A percentile compares a stretch with the other conserved stretches of the same genome.
These are phyloP conservation scores for Gryon sp. DNA, from an alignment of 1,140 invertebrate genomes.

Conservation along the genomic window DNA sequence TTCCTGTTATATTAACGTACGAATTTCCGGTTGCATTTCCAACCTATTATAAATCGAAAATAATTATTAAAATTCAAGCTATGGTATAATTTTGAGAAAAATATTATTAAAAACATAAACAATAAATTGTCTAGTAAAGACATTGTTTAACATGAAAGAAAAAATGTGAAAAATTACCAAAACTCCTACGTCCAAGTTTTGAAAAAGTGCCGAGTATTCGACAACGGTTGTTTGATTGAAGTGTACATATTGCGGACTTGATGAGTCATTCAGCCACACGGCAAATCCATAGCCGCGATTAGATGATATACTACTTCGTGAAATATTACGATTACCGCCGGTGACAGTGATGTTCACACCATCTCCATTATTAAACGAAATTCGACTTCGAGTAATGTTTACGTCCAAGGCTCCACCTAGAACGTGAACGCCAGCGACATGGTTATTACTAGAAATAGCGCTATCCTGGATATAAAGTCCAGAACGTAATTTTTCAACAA, in stretches of 20 bases:
- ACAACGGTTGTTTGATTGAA: conserved; percentile 91
- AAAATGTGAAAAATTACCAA: conserved; percentile 81
- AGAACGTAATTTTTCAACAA: conserved; percentile 90
- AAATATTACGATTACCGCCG: conserved; percentile 94
- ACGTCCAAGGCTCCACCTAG: conserved; percentile 92
- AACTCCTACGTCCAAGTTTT: conserved; percentile 92
- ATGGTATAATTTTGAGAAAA: too few relatives aligned
- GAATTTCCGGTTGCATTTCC: conserved; percentile 88
- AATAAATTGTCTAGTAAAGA: too few relatives aligned
- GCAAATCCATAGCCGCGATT: conserved; percentile 92
- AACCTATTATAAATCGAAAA: too few relatives aligned
- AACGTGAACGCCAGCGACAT: conserved; percentile 93
- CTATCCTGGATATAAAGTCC: conserved; percentile 89
- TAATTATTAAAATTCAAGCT: too few relatives aligned
- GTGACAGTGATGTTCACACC: conserved; percentile 94
- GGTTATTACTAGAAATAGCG: conserved; percentile 91
- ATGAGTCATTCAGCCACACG: conserved; percentile 92
- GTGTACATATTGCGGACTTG: conserved; percentile 85
- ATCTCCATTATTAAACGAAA: conserved; percentile 95
- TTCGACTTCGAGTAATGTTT: conserved; percentile 93
- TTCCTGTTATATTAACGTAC: conserved; percentile 92
- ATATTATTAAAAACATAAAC: too few relatives aligned
- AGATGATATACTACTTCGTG: conserved; percentile 87
- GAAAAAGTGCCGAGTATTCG: conserved; percentile 91
- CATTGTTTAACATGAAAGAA: too few relatives aligned